phyloP scores from a whole-genome alignment of 2,797 vertebrate genomes.

The Tapirus indicus region DNA sequence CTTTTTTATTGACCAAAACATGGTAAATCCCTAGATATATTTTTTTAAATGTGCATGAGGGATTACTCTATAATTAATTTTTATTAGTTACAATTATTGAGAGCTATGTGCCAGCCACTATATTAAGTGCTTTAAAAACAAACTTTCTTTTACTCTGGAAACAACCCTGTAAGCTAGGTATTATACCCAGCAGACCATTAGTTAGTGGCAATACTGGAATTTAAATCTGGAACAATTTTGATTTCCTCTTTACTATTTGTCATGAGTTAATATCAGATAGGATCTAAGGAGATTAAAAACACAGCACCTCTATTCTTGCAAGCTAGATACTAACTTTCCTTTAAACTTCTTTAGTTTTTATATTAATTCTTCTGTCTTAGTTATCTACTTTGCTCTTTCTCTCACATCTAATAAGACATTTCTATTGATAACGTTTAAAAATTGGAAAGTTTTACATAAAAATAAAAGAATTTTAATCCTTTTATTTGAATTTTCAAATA shows the following conservation, averaged over 20 bases:
- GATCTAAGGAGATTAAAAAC: neutral
- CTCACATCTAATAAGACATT: neutral
- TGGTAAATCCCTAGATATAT: constrained; percentile 30
- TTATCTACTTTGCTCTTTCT: neutral
- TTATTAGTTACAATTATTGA: constrained; percentile 60
- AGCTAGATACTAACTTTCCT: neutral
- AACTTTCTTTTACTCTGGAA: constrained; percentile 59
- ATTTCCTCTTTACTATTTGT: neutral
- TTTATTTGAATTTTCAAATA: neutral
- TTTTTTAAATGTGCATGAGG: constrained; percentile 6
- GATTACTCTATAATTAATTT: constrained; percentile 72
- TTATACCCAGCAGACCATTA: neutral
- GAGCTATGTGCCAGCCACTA: neutral
- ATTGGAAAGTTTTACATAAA: neutral
- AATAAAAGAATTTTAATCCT: neutral
- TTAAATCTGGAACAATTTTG: neutral
- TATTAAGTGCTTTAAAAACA: constrained; percentile 46
- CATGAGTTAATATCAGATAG: neutral
- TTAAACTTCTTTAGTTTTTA: neutral
- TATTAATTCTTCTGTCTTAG: neutral
- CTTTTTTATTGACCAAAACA: constrained; percentile 56
- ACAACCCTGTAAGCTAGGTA: neutral
- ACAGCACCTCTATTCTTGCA: neutral
- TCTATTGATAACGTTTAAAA: neutral
- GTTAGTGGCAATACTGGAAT: neutral